Percentiles rank a stretch among this genome's conserved stretches.
phyloP scores from a whole-genome alignment of 37 sponge, comb jelly and placozoan genomes.

The Oscarella lobularis region DNA sequence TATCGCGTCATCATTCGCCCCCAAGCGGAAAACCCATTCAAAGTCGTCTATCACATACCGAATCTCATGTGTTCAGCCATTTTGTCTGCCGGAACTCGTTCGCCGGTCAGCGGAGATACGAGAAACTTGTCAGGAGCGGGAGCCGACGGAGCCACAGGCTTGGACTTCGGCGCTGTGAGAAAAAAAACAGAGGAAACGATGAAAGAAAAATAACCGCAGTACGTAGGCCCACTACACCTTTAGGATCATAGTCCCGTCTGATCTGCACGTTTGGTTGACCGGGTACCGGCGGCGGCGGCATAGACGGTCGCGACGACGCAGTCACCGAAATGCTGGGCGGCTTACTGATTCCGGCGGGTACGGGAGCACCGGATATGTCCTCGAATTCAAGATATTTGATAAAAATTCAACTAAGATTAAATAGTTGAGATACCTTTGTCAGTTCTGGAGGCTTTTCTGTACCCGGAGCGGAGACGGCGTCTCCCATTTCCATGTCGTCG shows the following conservation, averaged over 20 bases:
- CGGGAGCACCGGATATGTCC: too few relatives aligned
- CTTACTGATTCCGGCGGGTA: too few relatives aligned
- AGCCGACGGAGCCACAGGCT: neutral
- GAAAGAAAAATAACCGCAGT: neutral
- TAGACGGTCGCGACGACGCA: neutral
- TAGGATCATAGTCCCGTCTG: slow-evolving; percentile 85
- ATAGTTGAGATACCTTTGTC: neutral
- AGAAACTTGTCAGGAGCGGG: slow-evolving; percentile 38
- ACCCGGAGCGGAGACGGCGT: too few relatives aligned
- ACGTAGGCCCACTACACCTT: slow-evolving; percentile 18
- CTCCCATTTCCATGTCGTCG: slow-evolving; percentile 7
- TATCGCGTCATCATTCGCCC: neutral
- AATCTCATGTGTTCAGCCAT: slow-evolving; percentile 82
- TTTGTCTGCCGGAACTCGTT: slow-evolving; percentile 71
- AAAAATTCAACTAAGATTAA: too few relatives aligned
- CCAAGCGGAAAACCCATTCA: too few relatives aligned
- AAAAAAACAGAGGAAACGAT: neutral
- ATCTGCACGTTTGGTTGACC: slow-evolving; percentile 29
- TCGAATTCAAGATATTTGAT: too few relatives aligned
- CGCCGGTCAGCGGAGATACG: slow-evolving; percentile 92
- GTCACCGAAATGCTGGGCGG: too few relatives aligned
- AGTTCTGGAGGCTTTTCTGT: neutral
- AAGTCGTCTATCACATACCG: slow-evolving; percentile 25
- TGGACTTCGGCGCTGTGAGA: slow-evolving; percentile 9
- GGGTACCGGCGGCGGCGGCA: neutral